Base-by-base conservation (phyloP, 2,888 invertebrate genomes). In the Ceriagrion tenellum region DNA sequence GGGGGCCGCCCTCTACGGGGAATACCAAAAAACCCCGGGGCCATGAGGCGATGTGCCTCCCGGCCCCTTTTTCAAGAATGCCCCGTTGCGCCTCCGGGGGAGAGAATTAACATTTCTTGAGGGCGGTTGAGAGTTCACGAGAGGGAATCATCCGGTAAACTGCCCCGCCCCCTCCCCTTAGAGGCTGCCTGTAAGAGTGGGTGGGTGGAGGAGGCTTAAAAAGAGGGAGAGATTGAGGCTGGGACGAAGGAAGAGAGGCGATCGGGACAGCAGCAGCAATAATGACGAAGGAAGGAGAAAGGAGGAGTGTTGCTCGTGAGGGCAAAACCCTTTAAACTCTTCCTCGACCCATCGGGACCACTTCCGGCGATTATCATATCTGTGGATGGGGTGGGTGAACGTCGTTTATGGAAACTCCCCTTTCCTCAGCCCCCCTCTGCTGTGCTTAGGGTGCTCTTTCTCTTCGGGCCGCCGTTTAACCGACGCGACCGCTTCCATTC, bases 341-440 rank as follows among this genome's bases (percentile, higher is more conserved):
- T 35, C 81, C 26, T n/a, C 69, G 10, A 8, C 69, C 69, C 81
- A 81, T 35, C 81, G n/a, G 40, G 47, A n/a, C 69, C 93, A 93
- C 93, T 93, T 93, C 93, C 93, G 93, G 93, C 93, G 69, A 93
- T 93, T 93, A 69, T 93, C 93, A 47, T 93, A 93, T 93, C 69
- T 93, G 30, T 81, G 63, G 10, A 69, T 47, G 74, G 93, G 74
- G 74, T 20, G 74, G 74, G 74, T n/a, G 30, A n/a, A 8, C 12
- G 81, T 16, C 81, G 81, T 81, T 81, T 81, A 81, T 81, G 81
- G 81, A 35, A 35, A 35, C 30, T 30, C 16, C 30, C 13, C 12
- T 13, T 35, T 13, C 35, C 35, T 35, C 1, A 16, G n/a, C 8
- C 69, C 47, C 47, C 47, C 8, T 47, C 8, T 47, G 47, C 47